These are phyloP conservation scores for Chunga burmeisteri DNA, from an alignment of 2,113 vertebrate species.

Conservation along the genomic window DNA sequence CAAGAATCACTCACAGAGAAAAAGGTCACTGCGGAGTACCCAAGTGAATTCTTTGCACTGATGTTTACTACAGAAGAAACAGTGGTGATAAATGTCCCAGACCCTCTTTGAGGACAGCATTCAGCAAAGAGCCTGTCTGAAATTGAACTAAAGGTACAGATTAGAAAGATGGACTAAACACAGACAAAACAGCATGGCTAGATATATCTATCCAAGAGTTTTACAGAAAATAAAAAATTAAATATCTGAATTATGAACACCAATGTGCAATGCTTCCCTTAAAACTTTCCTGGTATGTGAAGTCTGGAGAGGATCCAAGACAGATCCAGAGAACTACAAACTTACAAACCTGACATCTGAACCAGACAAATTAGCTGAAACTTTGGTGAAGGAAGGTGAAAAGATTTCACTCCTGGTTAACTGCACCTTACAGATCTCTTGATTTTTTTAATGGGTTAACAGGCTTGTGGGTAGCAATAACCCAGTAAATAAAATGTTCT, in stretches of 20 bases:
- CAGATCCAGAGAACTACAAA: not conserved
- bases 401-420: not conserved
- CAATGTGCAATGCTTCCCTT: not conserved
- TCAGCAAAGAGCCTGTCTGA: not conserved
- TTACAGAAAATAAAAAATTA: not conserved
- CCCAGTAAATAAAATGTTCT: not conserved
- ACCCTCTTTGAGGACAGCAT: not conserved
- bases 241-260: constrained; percentile 43
- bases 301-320: constrained; percentile 23
- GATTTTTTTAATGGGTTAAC: not conserved
- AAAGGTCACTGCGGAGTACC: not conserved
- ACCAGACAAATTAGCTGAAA: not conserved
- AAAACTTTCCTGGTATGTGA: not conserved
- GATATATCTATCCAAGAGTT: not conserved
- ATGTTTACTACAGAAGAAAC: not conserved
- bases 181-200: not conserved
- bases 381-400: not conserved
- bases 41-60: not conserved
- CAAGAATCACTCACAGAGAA: not conserved
- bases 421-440: not conserved
- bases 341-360: not conserved
- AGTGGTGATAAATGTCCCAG: not conserved
- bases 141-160: not conserved
- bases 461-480: not conserved
- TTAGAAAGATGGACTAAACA: not conserved